A percentile compares a stretch with the other conserved stretches of the same genome.
phyloP scores from a whole-genome alignment of 2,797 vertebrate genomes.

The Takifugu ocellatus region DNA sequence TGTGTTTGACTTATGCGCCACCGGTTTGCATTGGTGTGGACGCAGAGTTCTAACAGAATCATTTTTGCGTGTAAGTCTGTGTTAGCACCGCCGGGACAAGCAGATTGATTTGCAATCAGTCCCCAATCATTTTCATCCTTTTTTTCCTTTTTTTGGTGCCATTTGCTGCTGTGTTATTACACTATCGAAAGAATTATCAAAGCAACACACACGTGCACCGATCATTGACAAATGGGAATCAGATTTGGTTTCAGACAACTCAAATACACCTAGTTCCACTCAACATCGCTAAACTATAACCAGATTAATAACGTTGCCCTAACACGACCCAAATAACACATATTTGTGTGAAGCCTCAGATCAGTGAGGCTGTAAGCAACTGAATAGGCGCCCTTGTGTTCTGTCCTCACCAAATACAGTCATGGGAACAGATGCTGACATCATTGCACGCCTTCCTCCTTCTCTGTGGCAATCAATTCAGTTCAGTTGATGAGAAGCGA shows the following conservation, averaged over 20 bases:
- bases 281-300: background rate
- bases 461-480: constrained; percentile 17
- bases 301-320: too few relatives aligned
- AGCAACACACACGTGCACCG: background rate
- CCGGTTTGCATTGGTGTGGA: constrained; percentile 25
- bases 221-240: background rate
- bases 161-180: too few relatives aligned
- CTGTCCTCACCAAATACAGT: constrained; percentile 5
- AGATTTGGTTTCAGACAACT: background rate
- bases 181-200: too few relatives aligned
- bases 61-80: background rate
- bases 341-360: background rate
- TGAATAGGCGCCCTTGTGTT: background rate
- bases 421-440: constrained; percentile 14
- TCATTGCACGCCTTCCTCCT: background rate
- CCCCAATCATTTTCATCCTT: background rate
- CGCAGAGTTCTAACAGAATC: background rate
- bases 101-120: constrained; percentile 4
- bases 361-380: background rate
- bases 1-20: constrained; percentile 40
- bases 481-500: constrained; percentile 10
- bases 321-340: background rate
- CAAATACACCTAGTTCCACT: background rate
- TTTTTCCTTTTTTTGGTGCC: too few relatives aligned
- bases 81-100: background rate